A percentile compares a stretch with the other conserved stretches of the same genome.
Conservation (phyloP, 2,797 vertebrate genomes). For the Propithecus perrieri region DNA sequence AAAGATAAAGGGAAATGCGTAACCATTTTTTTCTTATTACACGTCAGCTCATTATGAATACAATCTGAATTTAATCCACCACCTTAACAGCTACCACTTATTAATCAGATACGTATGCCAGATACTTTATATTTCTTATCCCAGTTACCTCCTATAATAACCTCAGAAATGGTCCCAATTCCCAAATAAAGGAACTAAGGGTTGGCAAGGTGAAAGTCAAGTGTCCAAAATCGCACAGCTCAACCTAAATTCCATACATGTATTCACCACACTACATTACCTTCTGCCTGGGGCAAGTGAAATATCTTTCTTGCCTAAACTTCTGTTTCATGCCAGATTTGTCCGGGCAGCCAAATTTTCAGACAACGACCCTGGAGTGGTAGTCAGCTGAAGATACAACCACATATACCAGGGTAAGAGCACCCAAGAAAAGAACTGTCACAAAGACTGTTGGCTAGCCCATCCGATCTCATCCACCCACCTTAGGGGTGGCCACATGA, state of each 20-base stretch:
- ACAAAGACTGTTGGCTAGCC: not conserved
- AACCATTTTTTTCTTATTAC: not conserved
- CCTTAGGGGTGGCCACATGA: not conserved
- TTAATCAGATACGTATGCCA: not conserved
- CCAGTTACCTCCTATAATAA: not conserved
- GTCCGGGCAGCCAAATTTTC: not conserved
- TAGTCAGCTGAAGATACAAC: not conserved
- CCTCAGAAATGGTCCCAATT: not conserved
- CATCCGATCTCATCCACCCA: not conserved
- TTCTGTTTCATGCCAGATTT: not conserved
- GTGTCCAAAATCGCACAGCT: not conserved
- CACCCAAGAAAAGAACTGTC: not conserved
- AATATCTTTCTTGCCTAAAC: not conserved
- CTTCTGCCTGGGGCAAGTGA: not conserved
- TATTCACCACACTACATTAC: not conserved
- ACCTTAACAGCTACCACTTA: slow-evolving; percentile 1
- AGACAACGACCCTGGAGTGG: not conserved
- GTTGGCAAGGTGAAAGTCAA: not conserved
- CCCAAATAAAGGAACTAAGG: not conserved
- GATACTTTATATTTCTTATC: not conserved
- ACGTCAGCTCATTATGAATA: not conserved
- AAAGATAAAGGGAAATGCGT: not conserved
- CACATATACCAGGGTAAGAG: not conserved
- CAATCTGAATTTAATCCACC: slow-evolving; percentile 6
- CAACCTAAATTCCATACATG: not conserved